These are phyloP conservation scores for Tamias sibiricus DNA, from an alignment of 2,113 vertebrate species.

Conservation along the genomic window DNA sequence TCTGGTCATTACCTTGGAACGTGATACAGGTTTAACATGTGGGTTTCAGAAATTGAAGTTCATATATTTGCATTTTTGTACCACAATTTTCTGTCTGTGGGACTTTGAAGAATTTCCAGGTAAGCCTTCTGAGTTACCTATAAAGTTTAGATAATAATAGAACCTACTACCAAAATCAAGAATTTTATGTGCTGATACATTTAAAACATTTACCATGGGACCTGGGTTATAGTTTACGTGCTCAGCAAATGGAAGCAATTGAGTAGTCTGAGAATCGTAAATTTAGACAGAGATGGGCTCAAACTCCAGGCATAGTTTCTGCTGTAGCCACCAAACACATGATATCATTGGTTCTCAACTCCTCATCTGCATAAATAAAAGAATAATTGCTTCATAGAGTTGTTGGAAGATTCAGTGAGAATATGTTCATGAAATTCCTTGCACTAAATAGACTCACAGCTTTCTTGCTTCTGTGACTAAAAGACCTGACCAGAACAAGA, in stretches of 20 bases:
- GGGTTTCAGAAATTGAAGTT: not conserved
- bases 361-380: not conserved
- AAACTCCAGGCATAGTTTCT: not conserved
- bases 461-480: too few species aligned
- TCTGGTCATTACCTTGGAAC: not conserved
- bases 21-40: not conserved
- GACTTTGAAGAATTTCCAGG: not conserved
- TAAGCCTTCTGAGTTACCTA: not conserved
- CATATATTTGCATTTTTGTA: not conserved
- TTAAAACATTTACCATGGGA: not conserved
- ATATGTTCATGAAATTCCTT: not conserved
- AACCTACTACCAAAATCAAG: not conserved
- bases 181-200: not conserved
- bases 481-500: too few species aligned
- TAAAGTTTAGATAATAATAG: conserved; percentile 9
- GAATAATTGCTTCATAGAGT: not conserved
- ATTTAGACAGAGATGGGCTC: not conserved
- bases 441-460: not conserved
- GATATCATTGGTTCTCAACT: not conserved
- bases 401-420: not conserved
- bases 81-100: not conserved
- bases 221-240: not conserved
- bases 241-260: not conserved
- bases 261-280: not conserved
- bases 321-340: not conserved